Evolutionary conservation across 2,888 invertebrate species (phyloP), one percentile per base, ranked within the genome.

Genomic region (Pheosia gnoma): DNA sequence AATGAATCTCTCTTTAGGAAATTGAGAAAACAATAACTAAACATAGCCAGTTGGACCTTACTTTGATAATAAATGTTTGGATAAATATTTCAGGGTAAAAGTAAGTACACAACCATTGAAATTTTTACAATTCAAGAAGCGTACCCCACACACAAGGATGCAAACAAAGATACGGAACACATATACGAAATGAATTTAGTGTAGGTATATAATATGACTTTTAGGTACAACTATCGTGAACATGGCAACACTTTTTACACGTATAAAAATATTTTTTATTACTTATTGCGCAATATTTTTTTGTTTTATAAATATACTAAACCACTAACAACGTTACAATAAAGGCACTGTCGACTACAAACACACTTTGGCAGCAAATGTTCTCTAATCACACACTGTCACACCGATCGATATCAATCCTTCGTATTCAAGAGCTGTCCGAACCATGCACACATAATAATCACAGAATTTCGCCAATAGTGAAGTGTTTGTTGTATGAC

Each of bases 281-380:
- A 83, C 86, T 87, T 90, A 91, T 83, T 89, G 84, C 85, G 82
- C 86, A 86, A 88, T 90, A 91, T 89, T 89, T 85, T 89, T 84
- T 89, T 25, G 25, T 25, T 84, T 87, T 85, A 91, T 91, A 93
- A 91, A 93, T 92, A 90, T 86, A 88, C 72, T 76, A 84, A 82
- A 87, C 83, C 85, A 88, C 88, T 92, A 90, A 86, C 83, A 85
- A 84, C 71, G 79, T 83, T 86, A 83, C 81, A 85, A 85, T 87
- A 88, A 92, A 93, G 93, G 93, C 93, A 93, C 93, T 91, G 91
- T 91, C 92, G 93, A 94, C 93, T 94, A 93, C 93, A 93, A 92
- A 92, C 93, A 93, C 93, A 93, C 94, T 94, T 94, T 94, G 94
- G 94, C 94, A 94, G 93, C 91, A 90, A 87, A 82, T 78, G 86